Evolutionary conservation across 2,797 vertebrate genomes (phyloP), one percentile per base, ranked within the genome.

Genomic region (Hydrolagus colliei): DNA sequence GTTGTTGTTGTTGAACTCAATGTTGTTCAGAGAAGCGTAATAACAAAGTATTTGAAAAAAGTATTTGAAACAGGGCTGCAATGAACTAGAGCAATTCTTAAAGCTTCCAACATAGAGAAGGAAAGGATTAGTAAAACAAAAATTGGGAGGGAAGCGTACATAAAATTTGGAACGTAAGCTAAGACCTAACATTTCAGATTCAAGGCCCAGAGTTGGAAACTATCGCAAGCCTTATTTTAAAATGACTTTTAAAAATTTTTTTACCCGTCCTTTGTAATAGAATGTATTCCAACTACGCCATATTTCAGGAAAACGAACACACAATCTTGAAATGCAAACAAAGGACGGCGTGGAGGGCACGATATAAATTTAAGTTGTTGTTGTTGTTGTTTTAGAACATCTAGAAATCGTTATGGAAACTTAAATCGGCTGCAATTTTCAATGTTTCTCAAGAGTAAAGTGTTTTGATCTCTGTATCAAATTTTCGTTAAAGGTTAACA

Each of bases 51-150:
- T 71, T 27, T 27, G 27, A 27, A 82, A 67, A 27, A 27, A 0
- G 27, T 27, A 27, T 84, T 84, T 84, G 71, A 79, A 79, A 84
- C 20, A 52, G 32, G 65, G 65, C 65, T 71, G 32, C n/a, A 68
- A 84, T 35, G n/a, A 80, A 13, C 7, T 11, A 20, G 32, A 52
- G 41, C 1, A 52, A 52, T 52, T 1, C 41, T 52, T 6, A 52
- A 52, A 52, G 41, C 41, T 52, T 52, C 41, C 41, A 52, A 52
- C 41, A 52, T 52, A 27, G 35, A 11, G 52, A 41, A 41, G 18
- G 79, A 41, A 41, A 68, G 41, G 3, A 52, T 18, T 9, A 9
- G 4, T 9, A 78, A 4, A n/a, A 59, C 22, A 27, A 14, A 10
- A 20, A 22, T 18, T 62, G 9, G 61, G 4, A 61, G n/a, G 12